Percentiles rank a stretch among this genome's conserved stretches.
Evolutionary conservation across 2,797 vertebrate genomes (phyloP).

Genomic region (Sebastes itinus): DNA sequence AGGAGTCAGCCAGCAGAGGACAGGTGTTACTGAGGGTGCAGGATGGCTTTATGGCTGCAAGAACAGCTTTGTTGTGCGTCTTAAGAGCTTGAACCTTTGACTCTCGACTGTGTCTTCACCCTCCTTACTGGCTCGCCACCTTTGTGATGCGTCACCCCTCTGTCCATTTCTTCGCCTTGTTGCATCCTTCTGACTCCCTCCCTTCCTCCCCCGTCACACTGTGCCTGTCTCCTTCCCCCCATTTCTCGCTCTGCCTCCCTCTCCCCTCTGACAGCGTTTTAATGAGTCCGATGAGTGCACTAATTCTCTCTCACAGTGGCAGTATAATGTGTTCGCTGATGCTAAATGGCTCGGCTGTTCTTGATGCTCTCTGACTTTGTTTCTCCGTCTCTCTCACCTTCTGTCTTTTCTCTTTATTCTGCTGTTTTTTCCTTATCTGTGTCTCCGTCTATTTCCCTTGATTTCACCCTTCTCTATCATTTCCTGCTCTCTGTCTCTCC

Average conservation of each 20-base stretch:
- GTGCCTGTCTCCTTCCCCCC: conserved; percentile 10
- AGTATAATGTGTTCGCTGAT: conserved; percentile 67
- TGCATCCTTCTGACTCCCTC: conserved; percentile 24
- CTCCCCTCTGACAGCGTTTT: conserved; percentile 59
- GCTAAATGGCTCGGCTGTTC: conserved; percentile 64
- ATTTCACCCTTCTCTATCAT: conserved; percentile 19
- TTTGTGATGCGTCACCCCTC: conserved; percentile 14
- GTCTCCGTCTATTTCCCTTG: conserved; percentile 1
- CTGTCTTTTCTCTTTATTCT: conserved; percentile 26
- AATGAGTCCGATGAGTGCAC: conserved; percentile 71
- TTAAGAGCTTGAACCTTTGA: conserved; percentile 51
- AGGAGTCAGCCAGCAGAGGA: conserved; percentile 40
- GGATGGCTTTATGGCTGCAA: conserved; percentile 41
- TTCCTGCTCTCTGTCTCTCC: neutral
- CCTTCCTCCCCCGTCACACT: neutral
- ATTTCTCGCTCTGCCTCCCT: conserved; percentile 39
- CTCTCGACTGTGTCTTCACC: conserved; percentile 5
- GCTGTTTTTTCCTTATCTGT: conserved; percentile 6
- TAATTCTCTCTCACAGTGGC: conserved; percentile 73
- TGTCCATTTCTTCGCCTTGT: conserved; percentile 44
- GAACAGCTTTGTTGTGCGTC: conserved; percentile 55
- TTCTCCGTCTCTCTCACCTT: conserved; percentile 10
- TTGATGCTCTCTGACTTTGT: conserved; percentile 57
- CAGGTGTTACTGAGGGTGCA: conserved; percentile 54
- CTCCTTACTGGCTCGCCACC: conserved; percentile 4